Evolutionary conservation across 2,888 invertebrate genomes (phyloP).

Genomic region (Pristionchus mayeri): DNA sequence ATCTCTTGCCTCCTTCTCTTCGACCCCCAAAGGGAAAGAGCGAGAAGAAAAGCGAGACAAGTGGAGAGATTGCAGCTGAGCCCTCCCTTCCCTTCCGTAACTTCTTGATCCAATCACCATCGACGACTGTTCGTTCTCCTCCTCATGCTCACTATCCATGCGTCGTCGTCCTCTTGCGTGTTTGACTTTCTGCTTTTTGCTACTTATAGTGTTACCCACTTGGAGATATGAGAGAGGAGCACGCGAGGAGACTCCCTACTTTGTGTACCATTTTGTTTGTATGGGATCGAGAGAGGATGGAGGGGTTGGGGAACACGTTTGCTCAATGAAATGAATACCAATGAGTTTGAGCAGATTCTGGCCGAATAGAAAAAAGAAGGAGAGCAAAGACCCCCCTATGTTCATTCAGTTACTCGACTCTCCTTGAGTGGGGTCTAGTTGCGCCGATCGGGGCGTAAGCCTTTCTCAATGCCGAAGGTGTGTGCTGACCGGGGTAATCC

Average conservation of each 20-base stretch:
- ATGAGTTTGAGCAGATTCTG: constrained; percentile 20
- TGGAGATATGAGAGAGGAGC: neutral
- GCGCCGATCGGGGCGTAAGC: neutral
- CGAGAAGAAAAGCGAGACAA: neutral
- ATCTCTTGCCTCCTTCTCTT: neutral
- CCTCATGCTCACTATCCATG: neutral
- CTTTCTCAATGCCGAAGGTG: neutral
- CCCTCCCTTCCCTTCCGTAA: constrained; percentile 4
- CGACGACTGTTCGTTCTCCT: constrained; percentile 11
- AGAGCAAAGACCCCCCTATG: neutral
- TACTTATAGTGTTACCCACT: constrained; percentile 36
- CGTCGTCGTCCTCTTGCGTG: neutral
- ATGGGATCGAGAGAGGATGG: neutral
- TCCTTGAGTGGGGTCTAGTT: constrained; percentile 16
- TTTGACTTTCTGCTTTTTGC: constrained; percentile 23
- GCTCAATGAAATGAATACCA: constrained; percentile 34
- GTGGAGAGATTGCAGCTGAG: neutral
- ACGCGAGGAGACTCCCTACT: neutral
- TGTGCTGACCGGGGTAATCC: constrained; percentile 26
- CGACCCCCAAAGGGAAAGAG: constrained; percentile 37
- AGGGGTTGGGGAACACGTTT: constrained; percentile 9
- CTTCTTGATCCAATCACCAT: constrained; percentile 32
- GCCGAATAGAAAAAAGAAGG: neutral
- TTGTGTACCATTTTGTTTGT: constrained; percentile 21
- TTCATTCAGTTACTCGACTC: constrained; percentile 26